Conservation (phyloP, 2,113 vertebrate species). For the Falco punctatus region DNA sequence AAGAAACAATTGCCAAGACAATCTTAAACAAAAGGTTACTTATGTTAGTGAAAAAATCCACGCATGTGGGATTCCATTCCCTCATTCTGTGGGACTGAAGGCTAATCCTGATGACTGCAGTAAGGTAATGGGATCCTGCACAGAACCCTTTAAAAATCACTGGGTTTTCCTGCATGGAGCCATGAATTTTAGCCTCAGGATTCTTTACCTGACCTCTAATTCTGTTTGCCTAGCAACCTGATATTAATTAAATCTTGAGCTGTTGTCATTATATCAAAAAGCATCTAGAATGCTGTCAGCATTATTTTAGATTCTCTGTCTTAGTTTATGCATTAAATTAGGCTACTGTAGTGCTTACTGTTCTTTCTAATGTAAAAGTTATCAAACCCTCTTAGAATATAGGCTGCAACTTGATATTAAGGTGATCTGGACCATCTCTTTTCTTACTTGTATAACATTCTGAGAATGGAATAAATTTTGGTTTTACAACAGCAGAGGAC, state of each 20-base stretch:
- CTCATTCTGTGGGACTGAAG: background rate
- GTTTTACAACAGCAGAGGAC: background rate
- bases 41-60: background rate
- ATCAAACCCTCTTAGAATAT: background rate
- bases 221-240: background rate
- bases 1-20: background rate
- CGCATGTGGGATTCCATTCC: rapidly evolving
- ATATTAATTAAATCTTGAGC: background rate
- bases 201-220: background rate
- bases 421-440: background rate
- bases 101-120: background rate
- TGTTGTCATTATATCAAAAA: background rate
- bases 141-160: background rate
- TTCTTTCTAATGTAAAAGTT: background rate
- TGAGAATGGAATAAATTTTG: background rate
- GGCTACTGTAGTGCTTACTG: background rate
- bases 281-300: background rate
- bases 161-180: background rate
- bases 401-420: background rate
- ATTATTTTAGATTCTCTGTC: background rate
- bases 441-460: background rate
- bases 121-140: background rate
- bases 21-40: background rate
- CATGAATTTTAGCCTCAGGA: background rate
- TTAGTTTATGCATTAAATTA: background rate